Percentiles rank a stretch among this genome's conserved stretches.
Conservation (phyloP, 2,113 vertebrate genomes). For the Oreotrochilus melanogaster region DNA sequence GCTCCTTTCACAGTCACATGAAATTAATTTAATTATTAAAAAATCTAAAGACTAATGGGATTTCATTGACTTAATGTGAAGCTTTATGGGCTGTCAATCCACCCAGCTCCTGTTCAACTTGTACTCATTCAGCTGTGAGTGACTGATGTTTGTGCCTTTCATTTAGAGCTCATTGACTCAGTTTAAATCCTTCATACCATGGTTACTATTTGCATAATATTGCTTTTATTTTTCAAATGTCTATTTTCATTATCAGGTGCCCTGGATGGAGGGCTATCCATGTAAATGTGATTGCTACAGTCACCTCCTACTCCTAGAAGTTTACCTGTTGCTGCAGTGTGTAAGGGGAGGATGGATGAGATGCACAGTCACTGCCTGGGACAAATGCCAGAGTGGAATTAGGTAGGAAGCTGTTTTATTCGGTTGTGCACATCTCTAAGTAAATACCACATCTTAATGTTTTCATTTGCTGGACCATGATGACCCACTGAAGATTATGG, state of each 20-base stretch:
- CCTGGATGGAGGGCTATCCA: background rate
- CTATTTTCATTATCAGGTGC: background rate
- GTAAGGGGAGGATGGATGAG: background rate
- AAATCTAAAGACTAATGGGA: conserved; percentile 36
- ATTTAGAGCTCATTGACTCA: background rate
- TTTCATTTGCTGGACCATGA: background rate
- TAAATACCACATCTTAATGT: background rate
- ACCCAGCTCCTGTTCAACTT: conserved; percentile 14
- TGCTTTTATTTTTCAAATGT: background rate
- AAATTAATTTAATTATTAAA: conserved; percentile 57
- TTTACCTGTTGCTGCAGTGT: background rate
- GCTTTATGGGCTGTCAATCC: conserved; percentile 49
- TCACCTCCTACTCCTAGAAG: background rate
- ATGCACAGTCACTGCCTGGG: background rate
- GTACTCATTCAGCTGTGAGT: conserved; percentile 4
- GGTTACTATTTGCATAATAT: background rate
- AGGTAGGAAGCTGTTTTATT: background rate
- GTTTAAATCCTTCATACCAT: background rate
- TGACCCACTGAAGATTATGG: background rate
- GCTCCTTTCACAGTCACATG: conserved; percentile 23
- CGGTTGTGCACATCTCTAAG: background rate
- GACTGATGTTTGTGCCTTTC: conserved; percentile 29
- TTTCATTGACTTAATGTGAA: conserved; percentile 57
- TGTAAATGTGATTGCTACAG: background rate
- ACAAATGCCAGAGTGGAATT: background rate